Evolutionary conservation across 2,797 vertebrate genomes (phyloP), one percentile per base, ranked within the genome.

Genomic region (Sciurus carolinensis): DNA sequence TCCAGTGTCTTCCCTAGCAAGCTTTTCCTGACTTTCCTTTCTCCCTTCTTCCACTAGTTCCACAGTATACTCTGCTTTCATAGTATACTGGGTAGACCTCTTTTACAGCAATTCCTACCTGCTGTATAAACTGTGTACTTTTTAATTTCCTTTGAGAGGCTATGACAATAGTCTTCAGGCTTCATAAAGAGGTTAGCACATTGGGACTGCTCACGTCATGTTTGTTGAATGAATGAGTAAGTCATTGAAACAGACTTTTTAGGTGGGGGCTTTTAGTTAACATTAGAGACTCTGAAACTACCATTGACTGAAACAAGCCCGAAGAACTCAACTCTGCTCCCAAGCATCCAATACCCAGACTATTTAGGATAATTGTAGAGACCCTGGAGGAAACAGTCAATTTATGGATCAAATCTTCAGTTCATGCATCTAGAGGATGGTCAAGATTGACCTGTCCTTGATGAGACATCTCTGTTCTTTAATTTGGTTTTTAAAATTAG

Each of bases 221-320:
- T 76, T 72, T 93, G 26, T 87, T 87, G 12, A 69, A 90, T 86
- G 36, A 90, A 86, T 54, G 79, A 87, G 57, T 5, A 39, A 50
- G 39, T 22, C 10, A 69, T 11, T 36, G 69, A 94, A 96, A 42
- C 15, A 47, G 22, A 52, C 67, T 57, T 81, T 88, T 81, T 33
- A 75, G 22, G 7, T 82, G 82, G 10, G 28, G 15, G 30, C 80
- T 76, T 95, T 91, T 62, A 39, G 52, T 76, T 81, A 62, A 81
- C n/a, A 85, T 88, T 54, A 54, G 50, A 52, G 20, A 28, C 13
- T 87, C 28, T 87, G 83, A 44, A 80, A 64, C 44, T 20, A 24
- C 52, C 44, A 39, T 22, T 86, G 30, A 94, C 26, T 69, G 54
- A 81, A 77, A 73, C 47, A 79, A 39, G 18, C 66, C 64, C 52